phyloP scores from a whole-genome alignment of 2,888 invertebrate species.

The Orthosia cruda region DNA sequence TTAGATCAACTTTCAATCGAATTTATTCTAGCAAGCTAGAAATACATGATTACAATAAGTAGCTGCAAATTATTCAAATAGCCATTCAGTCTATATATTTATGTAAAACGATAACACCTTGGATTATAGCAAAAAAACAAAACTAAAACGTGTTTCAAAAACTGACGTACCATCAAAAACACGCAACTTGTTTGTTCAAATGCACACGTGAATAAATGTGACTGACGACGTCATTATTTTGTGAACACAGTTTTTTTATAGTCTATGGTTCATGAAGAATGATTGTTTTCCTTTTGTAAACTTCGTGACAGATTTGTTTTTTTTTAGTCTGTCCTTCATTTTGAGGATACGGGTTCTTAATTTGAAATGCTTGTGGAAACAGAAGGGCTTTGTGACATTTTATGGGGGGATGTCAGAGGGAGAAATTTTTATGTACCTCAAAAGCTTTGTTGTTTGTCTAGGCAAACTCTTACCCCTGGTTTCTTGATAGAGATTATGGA shows the following conservation, averaged over 20 bases:
- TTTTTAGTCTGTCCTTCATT: slow-evolving; percentile 36
- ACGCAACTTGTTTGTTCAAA: slow-evolving; percentile 68
- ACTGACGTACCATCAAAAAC: slow-evolving; percentile 25
- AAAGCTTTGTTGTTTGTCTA: background rate
- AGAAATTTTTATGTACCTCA: background rate
- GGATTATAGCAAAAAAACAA: slow-evolving; percentile 12
- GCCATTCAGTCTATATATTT: background rate
- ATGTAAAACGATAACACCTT: background rate
- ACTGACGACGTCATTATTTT: slow-evolving; percentile 47
- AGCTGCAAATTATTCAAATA: background rate
- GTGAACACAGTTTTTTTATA: slow-evolving; percentile 34
- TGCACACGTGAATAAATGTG: slow-evolving; percentile 57
- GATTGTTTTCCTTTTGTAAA: slow-evolving; percentile 53
- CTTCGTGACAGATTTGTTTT: slow-evolving; percentile 28
- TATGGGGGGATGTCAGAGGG: too few relatives aligned
- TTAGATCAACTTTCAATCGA: background rate
- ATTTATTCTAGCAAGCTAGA: background rate
- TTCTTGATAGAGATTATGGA: background rate
- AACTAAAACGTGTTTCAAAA: slow-evolving; percentile 25
- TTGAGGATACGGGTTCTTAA: slow-evolving; percentile 48
- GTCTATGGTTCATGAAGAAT: slow-evolving; percentile 49
- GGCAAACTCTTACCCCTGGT: background rate
- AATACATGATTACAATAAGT: background rate
- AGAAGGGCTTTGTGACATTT: background rate
- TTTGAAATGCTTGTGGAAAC: slow-evolving; percentile 52